Percentiles rank a stretch among this genome's conserved stretches.
These are phyloP conservation scores for Heliconius melpomene DNA, from an alignment of 1,140 invertebrate genomes.

Conservation along the genomic window DNA sequence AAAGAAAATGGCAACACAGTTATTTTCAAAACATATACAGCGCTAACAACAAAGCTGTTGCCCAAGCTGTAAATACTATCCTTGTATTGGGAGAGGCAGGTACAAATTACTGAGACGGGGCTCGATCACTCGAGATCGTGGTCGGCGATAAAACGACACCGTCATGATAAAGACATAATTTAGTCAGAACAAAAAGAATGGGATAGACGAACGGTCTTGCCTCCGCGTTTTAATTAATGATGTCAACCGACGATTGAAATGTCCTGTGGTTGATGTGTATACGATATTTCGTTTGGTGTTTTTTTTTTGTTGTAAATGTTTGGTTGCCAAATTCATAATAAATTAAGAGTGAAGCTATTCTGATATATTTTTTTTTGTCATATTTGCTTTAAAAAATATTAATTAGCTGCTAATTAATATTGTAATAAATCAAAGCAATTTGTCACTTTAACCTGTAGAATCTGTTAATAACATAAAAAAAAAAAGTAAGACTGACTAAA, in stretches of 20 bases:
- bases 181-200: conserved; percentile 73
- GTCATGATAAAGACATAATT: conserved; percentile 78
- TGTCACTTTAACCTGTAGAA: too few relatives aligned
- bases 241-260: conserved; percentile 59
- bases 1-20: not conserved
- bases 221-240: conserved; percentile 71
- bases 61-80: conserved; percentile 49
- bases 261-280: conserved; percentile 44
- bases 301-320: not conserved
- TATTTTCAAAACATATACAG: not conserved
- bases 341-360: too few relatives aligned
- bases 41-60: conserved; percentile 17
- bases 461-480: too few relatives aligned
- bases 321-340: not conserved
- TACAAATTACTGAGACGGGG: conserved; percentile 71
- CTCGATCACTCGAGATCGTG: conserved; percentile 72
- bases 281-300: conserved; percentile 10
- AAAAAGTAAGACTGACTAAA: too few relatives aligned
- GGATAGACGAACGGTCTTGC: conserved; percentile 70
- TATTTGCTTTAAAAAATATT: too few relatives aligned
- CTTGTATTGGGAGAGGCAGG: conserved; percentile 59
- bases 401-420: too few relatives aligned
- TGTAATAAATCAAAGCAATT: too few relatives aligned
- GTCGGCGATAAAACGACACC: conserved; percentile 62
- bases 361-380: too few relatives aligned